Conservation (phyloP, 2,797 vertebrate species). For the Galago senegalensis region DNA sequence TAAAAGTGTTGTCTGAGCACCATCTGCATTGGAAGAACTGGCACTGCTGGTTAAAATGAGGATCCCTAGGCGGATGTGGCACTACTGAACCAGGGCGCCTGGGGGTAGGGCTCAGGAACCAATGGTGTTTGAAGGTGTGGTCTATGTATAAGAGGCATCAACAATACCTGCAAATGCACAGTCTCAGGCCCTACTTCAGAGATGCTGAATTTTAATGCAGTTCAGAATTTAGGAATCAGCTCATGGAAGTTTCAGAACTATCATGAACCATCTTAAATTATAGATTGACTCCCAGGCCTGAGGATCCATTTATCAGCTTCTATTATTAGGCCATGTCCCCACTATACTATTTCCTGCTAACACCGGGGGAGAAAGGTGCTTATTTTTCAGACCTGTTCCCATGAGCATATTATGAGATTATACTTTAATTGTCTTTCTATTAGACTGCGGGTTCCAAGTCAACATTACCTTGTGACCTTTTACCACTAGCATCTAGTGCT, state of each 20-base stretch:
- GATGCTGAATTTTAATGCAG: background rate
- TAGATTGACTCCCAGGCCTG: background rate
- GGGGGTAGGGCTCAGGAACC: background rate
- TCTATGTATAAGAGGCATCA: background rate
- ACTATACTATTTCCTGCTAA: background rate
- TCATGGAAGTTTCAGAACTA: background rate
- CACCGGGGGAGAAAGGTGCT: background rate
- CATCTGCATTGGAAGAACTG: constrained; percentile 35
- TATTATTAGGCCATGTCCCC: background rate
- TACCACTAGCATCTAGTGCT: background rate
- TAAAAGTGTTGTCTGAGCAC: background rate
- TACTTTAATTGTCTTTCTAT: background rate
- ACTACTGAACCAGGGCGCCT: background rate
- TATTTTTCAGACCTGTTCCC: background rate
- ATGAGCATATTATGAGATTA: background rate
- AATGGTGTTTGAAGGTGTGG: background rate
- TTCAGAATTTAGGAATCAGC: background rate
- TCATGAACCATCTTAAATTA: constrained; percentile 1
- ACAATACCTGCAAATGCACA: background rate
- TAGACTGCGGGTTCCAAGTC: background rate
- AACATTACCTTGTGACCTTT: background rate
- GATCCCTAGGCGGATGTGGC: background rate
- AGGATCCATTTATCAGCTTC: constrained; percentile 23
- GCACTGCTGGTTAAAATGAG: background rate
- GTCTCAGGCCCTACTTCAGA: background rate